Evolutionary conservation across 2,888 invertebrate genomes (phyloP), one percentile per base, ranked within the genome.

Genomic region (Diplazon laetatorius): DNA sequence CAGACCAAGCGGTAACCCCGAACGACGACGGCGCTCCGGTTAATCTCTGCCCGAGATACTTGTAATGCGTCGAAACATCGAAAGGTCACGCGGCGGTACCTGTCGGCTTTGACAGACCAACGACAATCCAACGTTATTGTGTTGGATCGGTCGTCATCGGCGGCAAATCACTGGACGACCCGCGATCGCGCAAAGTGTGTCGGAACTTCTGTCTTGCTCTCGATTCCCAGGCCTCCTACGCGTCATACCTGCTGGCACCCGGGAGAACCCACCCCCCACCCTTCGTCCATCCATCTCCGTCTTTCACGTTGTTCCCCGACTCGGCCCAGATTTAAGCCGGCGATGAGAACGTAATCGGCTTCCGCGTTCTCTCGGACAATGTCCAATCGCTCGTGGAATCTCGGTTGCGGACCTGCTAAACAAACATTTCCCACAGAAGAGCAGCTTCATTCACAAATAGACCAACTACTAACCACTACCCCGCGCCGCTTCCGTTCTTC

Each of bases 71-170:
- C 69, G 81, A 83, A 85, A 82, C 79, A 84, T 80, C 82, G 82
- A 81, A 79, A 84, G 82, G 85, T 85, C 86, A 86, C 86, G 85
- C 78, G 82, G 76, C 71, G 80, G 82, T 85, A 84, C 84, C 84
- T 85, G 86, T 82, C 82, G 82, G 70, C 76, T 65, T 71, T 77
- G 74, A 74, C 77, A 73, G 48, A n/a, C 62, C 39, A 42, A 44
- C 76, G 76, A 73, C 76, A 46, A 68, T 71, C 59, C 57, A 20
- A 2, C n/a, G 35, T 2, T 48, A 66, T 62, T 60, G n/a, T n/a
- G n/a, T n/a, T n/a, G n/a, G n/a, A 48, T 68, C 68, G 52, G 30
- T 71, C 66, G 25, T 65, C 65, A 8, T 78, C 50, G n/a, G 18
- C 46, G 35, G 39, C 63, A 74, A 78, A 68, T 68, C 66, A 62